phyloP scores from a whole-genome alignment of 1,140 invertebrate genomes.

The Anoplolepis gracilipes region DNA sequence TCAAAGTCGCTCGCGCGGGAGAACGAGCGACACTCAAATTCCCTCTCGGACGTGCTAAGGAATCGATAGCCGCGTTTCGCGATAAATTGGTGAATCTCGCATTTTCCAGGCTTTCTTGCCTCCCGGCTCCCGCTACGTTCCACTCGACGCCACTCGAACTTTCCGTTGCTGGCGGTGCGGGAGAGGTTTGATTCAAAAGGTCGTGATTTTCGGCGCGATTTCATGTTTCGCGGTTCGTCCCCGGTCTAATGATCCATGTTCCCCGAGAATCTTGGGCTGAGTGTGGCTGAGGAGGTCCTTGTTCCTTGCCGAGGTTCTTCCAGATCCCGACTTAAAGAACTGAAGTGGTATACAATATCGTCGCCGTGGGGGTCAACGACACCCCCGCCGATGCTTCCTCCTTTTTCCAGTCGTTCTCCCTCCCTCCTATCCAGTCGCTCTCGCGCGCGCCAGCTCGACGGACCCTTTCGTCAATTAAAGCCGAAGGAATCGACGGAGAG shows the following conservation, averaged over 20 bases:
- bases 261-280: conserved; percentile 80
- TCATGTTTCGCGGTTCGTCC: conserved; percentile 79
- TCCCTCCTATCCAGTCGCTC: conserved; percentile 7
- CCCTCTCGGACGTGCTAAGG: conserved; percentile 2
- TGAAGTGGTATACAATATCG: conserved; percentile 84
- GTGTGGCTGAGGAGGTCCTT: conserved; percentile 83
- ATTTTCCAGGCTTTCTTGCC: conserved; percentile 66
- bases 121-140: conserved; percentile 50
- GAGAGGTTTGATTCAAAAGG: conserved; percentile 70
- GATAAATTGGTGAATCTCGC: conserved; percentile 78
- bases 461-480: conserved; percentile 81
- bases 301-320: conserved; percentile 79
- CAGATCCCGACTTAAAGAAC: conserved; percentile 80
- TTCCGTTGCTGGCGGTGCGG: conserved; percentile 5
- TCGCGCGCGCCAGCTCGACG: conserved; percentile 55
- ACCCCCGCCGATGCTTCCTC: conserved; percentile 69
- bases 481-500: conserved; percentile 75
- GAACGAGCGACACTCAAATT: conserved; percentile 54
- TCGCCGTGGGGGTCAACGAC: conserved; percentile 74
- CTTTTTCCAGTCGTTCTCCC: conserved; percentile 35
- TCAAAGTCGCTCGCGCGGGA: conserved; percentile 36
- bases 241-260: conserved; percentile 83
- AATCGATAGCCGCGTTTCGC: conserved; percentile 74
- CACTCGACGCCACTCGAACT: conserved; percentile 62
- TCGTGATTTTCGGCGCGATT: conserved; percentile 79